Evolutionary conservation across 2,888 invertebrate species (phyloP), one percentile per base, ranked within the genome.

Genomic region (Villa cingulata): DNA sequence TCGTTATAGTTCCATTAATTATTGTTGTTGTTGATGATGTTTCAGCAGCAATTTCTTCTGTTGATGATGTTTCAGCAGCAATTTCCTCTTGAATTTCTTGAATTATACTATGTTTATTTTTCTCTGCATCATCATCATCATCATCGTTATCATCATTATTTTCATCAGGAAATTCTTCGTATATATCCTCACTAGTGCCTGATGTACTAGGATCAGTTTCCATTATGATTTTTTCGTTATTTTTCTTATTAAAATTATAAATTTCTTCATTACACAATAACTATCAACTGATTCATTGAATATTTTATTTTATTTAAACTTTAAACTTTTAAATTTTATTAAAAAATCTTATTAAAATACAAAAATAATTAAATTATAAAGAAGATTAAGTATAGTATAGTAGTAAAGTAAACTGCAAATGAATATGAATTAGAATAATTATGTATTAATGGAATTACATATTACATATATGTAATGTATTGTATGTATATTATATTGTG

Each of bases 91-190:
- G 58, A 32, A 65, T 54, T 44, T 63, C 62, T 29, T 59, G 58
- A 46, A 64, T 65, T 56, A 64, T 61, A 58, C 62, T 65, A 52
- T 62, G 59, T n/a, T 58, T 58, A 37, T 44, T 55, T 48, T 46
- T 55, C 40, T 63, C 62, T 27, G 64, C 63, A 42, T 51, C 48
- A 48, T 67, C 4, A 29, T 27, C 5, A 43, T 15, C 5, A 32
- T 32, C 29, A 23, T 6, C 7, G 7, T 23, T 59, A 76, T 76
- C 12, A 77, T 75, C 58, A 74, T 77, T 45, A 38, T 48, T 50
- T 36, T 78, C 77, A 12, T 71, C 70, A 39, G 78, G 80, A 57
- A 81, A 78, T 56, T 83, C 81, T 55, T 83, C 81, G 57, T 80
- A 79, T 18, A 78, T 77, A 63, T 82, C 81, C 14, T 52, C 52